Conservation (phyloP, 2,797 vertebrate species). For the Heliangelus exortis region DNA sequence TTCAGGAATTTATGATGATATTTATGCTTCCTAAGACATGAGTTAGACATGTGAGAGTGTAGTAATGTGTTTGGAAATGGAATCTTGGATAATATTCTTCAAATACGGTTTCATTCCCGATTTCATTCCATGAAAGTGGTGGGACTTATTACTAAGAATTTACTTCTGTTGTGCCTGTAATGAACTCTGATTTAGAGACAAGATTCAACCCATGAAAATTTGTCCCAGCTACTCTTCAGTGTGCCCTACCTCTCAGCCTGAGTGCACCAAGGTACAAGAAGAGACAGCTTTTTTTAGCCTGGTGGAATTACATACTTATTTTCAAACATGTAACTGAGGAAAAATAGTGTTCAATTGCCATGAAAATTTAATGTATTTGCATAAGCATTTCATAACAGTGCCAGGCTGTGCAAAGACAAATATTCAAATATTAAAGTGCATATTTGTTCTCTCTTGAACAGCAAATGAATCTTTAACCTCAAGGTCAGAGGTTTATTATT, state of each 20-base stretch:
- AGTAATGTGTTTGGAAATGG: not conserved
- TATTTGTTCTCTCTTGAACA: slow-evolving; percentile 13
- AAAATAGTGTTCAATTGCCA: slow-evolving; percentile 52
- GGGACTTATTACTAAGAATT: not conserved
- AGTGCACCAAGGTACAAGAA: not conserved
- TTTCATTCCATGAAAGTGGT: not conserved
- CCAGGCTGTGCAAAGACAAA: slow-evolving; percentile 7
- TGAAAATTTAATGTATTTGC: slow-evolving; percentile 46
- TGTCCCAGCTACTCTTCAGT: not conserved
- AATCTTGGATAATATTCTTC: not conserved
- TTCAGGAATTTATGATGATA: not conserved
- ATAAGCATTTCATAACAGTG: slow-evolving; percentile 7
- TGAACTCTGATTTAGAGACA: not conserved
- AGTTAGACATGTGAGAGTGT: not conserved
- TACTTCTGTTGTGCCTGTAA: not conserved
- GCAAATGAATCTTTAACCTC: slow-evolving; percentile 38
- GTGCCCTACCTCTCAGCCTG: not conserved
- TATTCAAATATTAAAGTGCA: slow-evolving; percentile 29
- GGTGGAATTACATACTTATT: slow-evolving; percentile 41
- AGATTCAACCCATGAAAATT: not conserved
- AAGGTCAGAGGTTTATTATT: not conserved
- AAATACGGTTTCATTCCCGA: not conserved
- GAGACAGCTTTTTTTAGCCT: not conserved
- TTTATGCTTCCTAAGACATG: not conserved
- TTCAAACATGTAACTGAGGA: slow-evolving; percentile 47